Base-by-base conservation (phyloP, 2,113 vertebrate species). In the Castor canadensis region DNA sequence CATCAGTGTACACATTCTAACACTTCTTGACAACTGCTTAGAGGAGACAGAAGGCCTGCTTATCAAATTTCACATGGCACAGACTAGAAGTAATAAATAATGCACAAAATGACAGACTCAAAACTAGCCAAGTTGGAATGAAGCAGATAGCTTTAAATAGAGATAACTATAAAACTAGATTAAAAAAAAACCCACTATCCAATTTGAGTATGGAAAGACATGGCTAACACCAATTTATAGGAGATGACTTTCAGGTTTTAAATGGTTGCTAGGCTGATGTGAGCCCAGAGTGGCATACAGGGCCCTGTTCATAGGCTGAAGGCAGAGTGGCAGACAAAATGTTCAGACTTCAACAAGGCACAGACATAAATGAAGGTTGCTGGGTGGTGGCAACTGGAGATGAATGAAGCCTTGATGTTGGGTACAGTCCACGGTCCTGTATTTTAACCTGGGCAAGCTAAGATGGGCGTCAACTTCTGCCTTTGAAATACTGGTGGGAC, bases 21-120 rank as follows among this genome's bases (percentile, higher is more conserved):
- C 47, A 72, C 56, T 96, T 96, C 92, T 77, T 92, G 90, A 96
- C 89, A 96, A 96, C 90, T 95, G 67, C 73, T 96, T 89, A 88
- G 76, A 96, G 43, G 80, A 97, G 86, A 95, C 64, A 96, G 91
- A 96, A 94, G 56, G 82, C 47, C 67, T 30, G n/a, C 58, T 91
- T 91, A 94, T 96, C 93, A 95, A 81, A 94, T 97, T 96, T 97
- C 93, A 93, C 79, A 89, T 77, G 89, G 96, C 91, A 89, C 20
- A 87, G 84, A 83, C 22, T 47, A 94, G 43, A 90, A 77, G 66
- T 64, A 95, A 97, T 97, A 94, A 95, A 95, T 96, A 91, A 96
- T 91, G 91, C 60, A 96, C n/a, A 10, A 76, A 64, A 96, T 69
- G 79, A 76, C 58, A 93, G 85, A 89, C 52, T 89, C 88, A 96